Evolutionary conservation across 2,888 invertebrate genomes (phyloP), one percentile per base, ranked within the genome.

Genomic region (Drosophila putrida): DNA sequence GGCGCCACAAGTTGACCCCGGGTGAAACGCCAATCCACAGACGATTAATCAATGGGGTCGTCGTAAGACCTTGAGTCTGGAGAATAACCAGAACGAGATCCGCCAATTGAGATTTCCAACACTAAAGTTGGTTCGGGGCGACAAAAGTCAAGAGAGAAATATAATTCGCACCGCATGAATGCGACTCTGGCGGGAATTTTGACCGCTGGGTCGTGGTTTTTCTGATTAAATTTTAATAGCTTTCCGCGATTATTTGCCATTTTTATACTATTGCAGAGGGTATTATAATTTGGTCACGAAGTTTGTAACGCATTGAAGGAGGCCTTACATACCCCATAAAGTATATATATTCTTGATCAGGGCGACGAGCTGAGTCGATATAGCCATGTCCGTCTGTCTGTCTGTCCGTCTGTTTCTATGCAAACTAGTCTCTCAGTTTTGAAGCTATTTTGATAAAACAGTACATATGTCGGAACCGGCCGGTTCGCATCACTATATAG

Each of bases 201-300:
- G 88, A 84, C 88, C 85, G 88, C 85, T 63, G 88, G 80, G 78
- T 84, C 88, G 71, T 82, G 50, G 71, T 82, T 49, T 77, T 86
- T 72, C 72, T 87, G 88, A 86, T 85, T 88, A 84, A 86, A 85
- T 80, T 81, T 86, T 83, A 78, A 86, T 81, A 77, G 83, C 86
- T 88, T 75, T 82, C 57, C 64, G 77, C 81, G 82, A 82, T 83
- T 83, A 77, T 83, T 79, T 85, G 70, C 66, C 68, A 55, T 66
- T 50, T 57, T 69, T n/a, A n/a, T n/a, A n/a, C n/a, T n/a, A n/a
- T n/a, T n/a, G n/a, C n/a, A n/a, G n/a, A n/a, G n/a, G n/a, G n/a
- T n/a, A n/a, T n/a, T n/a, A n/a, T n/a, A n/a, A n/a, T n/a, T n/a
- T n/a, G n/a, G n/a, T n/a, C n/a, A n/a, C n/a, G n/a, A n/a, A n/a